Evolutionary conservation across 2,888 invertebrate species (phyloP), one percentile per base, ranked within the genome.

Genomic region (Platycnemis pennipes): DNA sequence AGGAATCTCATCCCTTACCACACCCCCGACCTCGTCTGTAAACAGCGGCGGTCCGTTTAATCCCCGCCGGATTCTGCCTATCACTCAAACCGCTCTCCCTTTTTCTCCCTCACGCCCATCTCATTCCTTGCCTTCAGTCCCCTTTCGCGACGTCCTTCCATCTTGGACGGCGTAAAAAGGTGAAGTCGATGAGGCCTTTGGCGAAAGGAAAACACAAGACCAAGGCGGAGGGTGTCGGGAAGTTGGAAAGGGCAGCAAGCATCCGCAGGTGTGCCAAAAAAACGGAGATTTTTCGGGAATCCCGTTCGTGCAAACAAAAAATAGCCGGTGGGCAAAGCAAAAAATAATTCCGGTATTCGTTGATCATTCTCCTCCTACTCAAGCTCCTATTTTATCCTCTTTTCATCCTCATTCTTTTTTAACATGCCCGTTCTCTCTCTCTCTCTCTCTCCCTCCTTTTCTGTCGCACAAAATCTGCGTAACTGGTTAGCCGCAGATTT

Each of bases 231-330:
- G 42, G 44, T 16, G 86, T 26, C 87, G 63, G 44, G 91, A 69
- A 56, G 44, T 37, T 91, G 53, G 31, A 88, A 19, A 11, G 37
- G 42, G 37, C 8, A 26, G 44, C 63, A 69, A 19, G 63, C 26
- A 22, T 69, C 63, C 69, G 56, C 91, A 91, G 91, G 69, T 91
- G 91, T 87, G 87, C 87, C n/a, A 37, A 77, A n/a, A n/a, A 77
- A 87, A 26, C 45, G 69, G 44, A 69, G 91, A 69, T 91, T 91
- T 77, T 37, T 63, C 44, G 91, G 69, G 44, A 91, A 63, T 91
- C 42, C 69, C 91, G 63, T 63, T 91, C 13, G 5, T 3, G 37
- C 77, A 77, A 31, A 77, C 77, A 37, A 77, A 77, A 63, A 63
- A 63, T 16, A 11, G 63, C 13, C 31, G 77, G 77, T 37, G 37